Evolutionary conservation across 2,888 invertebrate genomes (phyloP).

Genomic region (Stenodema calcarata): DNA sequence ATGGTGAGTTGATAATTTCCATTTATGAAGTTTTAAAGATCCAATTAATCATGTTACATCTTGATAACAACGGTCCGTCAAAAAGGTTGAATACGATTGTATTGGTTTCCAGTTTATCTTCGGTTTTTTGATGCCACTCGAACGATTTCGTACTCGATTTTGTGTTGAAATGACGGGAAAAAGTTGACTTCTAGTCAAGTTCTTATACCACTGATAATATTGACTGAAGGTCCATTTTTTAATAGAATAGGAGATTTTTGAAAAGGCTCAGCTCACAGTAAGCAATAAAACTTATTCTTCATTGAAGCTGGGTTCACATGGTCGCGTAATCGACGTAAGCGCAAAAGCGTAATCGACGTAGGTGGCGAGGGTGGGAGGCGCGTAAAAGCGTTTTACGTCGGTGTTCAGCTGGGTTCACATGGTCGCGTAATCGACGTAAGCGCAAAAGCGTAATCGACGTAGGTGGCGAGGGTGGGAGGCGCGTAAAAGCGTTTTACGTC

Average conservation of each 20-base stretch:
- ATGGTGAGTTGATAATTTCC: neutral
- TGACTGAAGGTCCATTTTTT: neutral
- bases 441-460: too few species aligned
- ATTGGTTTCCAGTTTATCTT: neutral
- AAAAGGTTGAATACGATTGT: neutral
- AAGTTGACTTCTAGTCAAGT: neutral
- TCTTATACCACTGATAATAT: neutral
- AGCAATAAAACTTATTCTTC: neutral
- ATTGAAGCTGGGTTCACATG: too few species aligned
- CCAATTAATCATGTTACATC: neutral
- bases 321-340: too few species aligned
- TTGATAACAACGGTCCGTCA: neutral
- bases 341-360: too few species aligned
- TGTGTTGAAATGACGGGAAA: neutral
- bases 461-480: too few species aligned
- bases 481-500: too few species aligned
- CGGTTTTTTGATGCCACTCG: neutral
- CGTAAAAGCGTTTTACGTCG: too few species aligned
- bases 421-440: too few species aligned
- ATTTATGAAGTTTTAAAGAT: neutral
- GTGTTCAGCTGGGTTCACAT: too few species aligned
- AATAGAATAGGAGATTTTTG: neutral
- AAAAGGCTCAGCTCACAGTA: neutral
- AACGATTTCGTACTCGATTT: neutral
- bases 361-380: too few species aligned